A percentile compares a stretch with the other conserved stretches of the same genome.
Evolutionary conservation across 1,140 invertebrate genomes (phyloP).

Genomic region (Myzus persicae): DNA sequence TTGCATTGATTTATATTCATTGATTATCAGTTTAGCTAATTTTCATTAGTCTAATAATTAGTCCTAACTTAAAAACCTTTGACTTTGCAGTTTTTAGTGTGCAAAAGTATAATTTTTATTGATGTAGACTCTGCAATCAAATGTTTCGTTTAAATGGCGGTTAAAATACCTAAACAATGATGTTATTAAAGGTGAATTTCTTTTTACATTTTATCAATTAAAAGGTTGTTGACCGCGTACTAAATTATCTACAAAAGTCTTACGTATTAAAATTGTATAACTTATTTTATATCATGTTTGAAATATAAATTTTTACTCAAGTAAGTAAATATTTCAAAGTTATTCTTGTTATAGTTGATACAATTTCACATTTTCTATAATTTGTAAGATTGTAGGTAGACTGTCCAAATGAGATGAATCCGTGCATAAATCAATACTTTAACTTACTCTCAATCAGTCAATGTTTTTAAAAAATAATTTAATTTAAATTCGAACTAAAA

Average conservation of each 20-base stretch:
- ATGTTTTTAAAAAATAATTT: too few relatives aligned
- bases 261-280: not conserved
- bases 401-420: not conserved
- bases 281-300: not conserved
- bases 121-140: not conserved
- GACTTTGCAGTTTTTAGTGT: not conserved
- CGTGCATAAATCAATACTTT: not conserved
- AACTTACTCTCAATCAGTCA: too few relatives aligned
- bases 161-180: not conserved
- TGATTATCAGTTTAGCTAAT: not conserved
- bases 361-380: not conserved
- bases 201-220: not conserved
- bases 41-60: not conserved
- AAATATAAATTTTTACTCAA: not conserved
- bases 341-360: not conserved
- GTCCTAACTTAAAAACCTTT: not conserved
- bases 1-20: not conserved
- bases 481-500: not conserved
- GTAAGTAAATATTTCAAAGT: not conserved
- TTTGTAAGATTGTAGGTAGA: not conserved
- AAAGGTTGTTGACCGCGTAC: not conserved
- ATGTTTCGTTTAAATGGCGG: not conserved
- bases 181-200: not conserved
- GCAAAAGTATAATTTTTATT: not conserved
- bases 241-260: not conserved